phyloP scores from a whole-genome alignment of 2,113 vertebrate species.

The Brachyhypopomus occidentalis region DNA sequence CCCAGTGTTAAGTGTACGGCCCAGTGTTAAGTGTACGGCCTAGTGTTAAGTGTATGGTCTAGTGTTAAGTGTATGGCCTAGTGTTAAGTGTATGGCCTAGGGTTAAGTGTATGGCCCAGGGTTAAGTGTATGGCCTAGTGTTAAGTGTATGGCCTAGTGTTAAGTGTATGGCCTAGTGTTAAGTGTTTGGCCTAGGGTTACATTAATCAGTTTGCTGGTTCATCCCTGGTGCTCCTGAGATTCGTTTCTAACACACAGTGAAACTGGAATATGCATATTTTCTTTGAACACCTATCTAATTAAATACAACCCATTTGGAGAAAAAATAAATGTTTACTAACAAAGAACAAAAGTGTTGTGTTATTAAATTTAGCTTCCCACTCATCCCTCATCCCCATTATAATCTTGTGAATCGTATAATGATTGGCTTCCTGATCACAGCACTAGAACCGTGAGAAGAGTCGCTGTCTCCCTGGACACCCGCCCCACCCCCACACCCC shows the following conservation, averaged over 20 bases:
- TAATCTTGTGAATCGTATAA: slow-evolving; percentile 38
- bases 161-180: too few relatives aligned
- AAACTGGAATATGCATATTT: slow-evolving; percentile 1
- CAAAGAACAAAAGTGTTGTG: neutral
- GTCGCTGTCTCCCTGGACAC: slow-evolving; percentile 47
- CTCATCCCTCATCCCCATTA: slow-evolving; percentile 23
- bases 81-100: too few relatives aligned
- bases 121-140: too few relatives aligned
- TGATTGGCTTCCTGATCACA: slow-evolving; percentile 29
- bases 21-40: too few relatives aligned
- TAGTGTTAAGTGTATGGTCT: too few relatives aligned
- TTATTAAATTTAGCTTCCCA: neutral
- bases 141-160: too few relatives aligned
- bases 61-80: too few relatives aligned
- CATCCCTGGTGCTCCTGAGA: neutral
- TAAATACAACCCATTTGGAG: neutral
- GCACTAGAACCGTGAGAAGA: slow-evolving; percentile 41
- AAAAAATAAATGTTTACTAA: neutral
- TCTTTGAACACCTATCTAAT: neutral
- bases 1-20: too few relatives aligned
- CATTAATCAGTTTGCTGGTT: neutral
- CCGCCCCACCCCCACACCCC: neutral
- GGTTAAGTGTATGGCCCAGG: too few relatives aligned
- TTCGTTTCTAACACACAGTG: neutral
- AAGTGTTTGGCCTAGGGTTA: too few relatives aligned